Evolutionary conservation across 2,113 vertebrate species (phyloP), one percentile per base, ranked within the genome.

Genomic region (Tretioscincus oriximinensis): DNA sequence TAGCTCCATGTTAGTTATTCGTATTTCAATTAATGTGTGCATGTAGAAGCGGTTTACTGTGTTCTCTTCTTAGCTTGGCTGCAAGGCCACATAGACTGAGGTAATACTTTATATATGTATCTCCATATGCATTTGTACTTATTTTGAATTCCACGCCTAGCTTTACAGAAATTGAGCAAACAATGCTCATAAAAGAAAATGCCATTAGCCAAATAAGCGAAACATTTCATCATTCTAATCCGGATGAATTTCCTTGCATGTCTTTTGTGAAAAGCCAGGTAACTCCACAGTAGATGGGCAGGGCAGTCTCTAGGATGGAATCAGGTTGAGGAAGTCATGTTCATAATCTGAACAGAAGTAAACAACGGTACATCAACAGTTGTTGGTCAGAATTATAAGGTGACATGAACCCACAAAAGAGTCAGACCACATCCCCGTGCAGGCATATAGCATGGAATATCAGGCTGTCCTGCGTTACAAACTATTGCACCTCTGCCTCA

Each of bases 91-190:
- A 65, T 28, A 18, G 18, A 9, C 45, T 16, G 51, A 18, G 41
- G 16, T 18, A 9, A 28, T 65, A 10, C 47, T 41, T 28, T 9
- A 51, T 8, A 35, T 41, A 18, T 11, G 24, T 29, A 51, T 28
- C 24, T 16, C 11, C 21, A 20, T 2, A 45, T 5, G 31, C 10
- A 54, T n/a, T 29, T 45, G 24, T 35, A 14, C 9, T 22, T 26
- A 9, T 31, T 14, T n/a, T 47, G 28, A 68, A 28, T 65, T 9
- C 54, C 51, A 49, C 73, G 76, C 80, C 65, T 45, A 67, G 22
- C 63, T 81, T 75, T 74, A n/a, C 80, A 81, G 64, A 75, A 73
- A 11, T 2, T 69, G 54, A 71, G 26, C 35, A 76, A 82, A 82
- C 31, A 31, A 22, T 74, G 68, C 24, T 12, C 65, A 49, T 18